Base-by-base conservation (phyloP, 1,140 invertebrate genomes). In the Ditylenchus dipsaci region DNA sequence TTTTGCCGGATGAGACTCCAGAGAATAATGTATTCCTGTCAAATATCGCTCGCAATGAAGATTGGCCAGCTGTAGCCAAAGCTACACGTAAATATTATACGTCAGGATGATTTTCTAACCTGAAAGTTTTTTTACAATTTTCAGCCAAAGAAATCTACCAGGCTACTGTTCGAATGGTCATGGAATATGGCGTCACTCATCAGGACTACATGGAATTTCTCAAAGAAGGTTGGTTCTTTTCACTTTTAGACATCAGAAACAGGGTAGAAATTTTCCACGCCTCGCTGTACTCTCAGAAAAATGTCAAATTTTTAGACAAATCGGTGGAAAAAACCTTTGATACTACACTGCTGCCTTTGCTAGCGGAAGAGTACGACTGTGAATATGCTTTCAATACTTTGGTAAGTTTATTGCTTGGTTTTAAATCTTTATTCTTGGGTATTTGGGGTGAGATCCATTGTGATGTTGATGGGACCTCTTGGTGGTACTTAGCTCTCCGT, bases 81-180 rank as follows among this genome's bases (percentile, higher is more conserved):
- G 76, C 79, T 15, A 42, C 79, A 42, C 74, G 79, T 76, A 53
- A 61, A 30, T 5, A 30, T 61, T 45, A 45, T 19, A 19, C 19
- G n/a, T n/a, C n/a, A n/a, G 29, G n/a, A 5, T 29, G 59, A 17
- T n/a, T 3, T 61, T 21, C 38, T 29, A 1, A 19, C n/a, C n/a
- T n/a, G n/a, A n/a, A n/a, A n/a, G n/a, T n/a, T n/a, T 43, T 13
- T 45, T 60, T 27, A 53, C 23, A 11, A 65, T 64, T 71, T 78
- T 62, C 59, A 78, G 76, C 78, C 1, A 68, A 78, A 33, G 81
- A 81, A 67, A 71, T 83, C 65, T 81, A 83, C 62, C 79, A 81
- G 63, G 79, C 82, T 17, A 82, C 79, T 8, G 72, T 83, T 33
- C 60, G 76, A 60, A 56, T 74, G 57, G 29, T 83, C 0, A 79